phyloP scores from a whole-genome alignment of 2,888 invertebrate species.

The Hemaris fuciformis region DNA sequence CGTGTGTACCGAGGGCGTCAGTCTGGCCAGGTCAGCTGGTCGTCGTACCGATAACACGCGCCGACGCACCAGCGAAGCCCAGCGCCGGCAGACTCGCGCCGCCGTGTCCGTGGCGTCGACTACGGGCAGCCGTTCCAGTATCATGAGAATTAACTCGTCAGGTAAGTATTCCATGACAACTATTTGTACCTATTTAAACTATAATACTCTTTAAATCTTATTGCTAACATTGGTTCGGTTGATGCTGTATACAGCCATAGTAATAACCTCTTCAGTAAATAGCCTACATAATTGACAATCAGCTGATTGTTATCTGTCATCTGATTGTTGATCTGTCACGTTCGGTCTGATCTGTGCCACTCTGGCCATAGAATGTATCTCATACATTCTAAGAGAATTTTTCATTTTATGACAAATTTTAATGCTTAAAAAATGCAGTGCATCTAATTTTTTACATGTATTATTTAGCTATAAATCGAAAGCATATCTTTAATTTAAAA shows the following conservation, averaged over 20 bases:
- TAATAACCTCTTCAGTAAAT: neutral
- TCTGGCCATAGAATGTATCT: no score
- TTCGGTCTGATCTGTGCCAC: no score
- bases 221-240: neutral
- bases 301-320: neutral
- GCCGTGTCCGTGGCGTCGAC: slow-evolving; percentile 21
- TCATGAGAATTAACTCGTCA: neutral
- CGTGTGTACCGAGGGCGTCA: slow-evolving; percentile 15
- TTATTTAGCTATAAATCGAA: no score
- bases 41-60: slow-evolving; percentile 20
- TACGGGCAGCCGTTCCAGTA: neutral
- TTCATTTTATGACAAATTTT: no score
- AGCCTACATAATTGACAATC: neutral
- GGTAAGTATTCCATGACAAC: neutral
- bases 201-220: neutral
- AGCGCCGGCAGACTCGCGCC: slow-evolving; percentile 33
- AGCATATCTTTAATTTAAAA: no score
- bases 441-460: no score
- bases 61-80: slow-evolving; percentile 26
- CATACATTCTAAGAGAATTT: no score
- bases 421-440: no score
- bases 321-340: no score
- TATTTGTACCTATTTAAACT: neutral
- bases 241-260: neutral
- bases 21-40: slow-evolving; percentile 19